Evolutionary conservation across 2,888 invertebrate genomes (phyloP).

Genomic region (Drosophila anceps): DNA sequence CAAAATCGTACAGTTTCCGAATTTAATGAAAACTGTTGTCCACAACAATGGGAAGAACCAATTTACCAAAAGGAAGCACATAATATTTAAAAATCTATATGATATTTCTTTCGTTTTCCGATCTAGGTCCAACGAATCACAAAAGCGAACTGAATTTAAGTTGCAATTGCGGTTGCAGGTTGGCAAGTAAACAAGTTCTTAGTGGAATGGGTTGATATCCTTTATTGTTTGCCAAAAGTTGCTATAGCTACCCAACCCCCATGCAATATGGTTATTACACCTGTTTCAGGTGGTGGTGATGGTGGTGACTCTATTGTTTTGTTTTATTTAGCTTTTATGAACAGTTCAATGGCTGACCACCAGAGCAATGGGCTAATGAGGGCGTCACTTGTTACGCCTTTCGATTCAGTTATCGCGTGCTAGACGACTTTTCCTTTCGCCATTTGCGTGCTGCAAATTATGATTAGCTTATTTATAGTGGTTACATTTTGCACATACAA

Average conservation of each 20-base stretch:
- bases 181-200: constrained; percentile 70
- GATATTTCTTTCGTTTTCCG: constrained; percentile 4
- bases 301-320: not conserved
- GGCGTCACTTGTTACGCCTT: constrained; percentile 68
- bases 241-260: constrained; percentile 81
- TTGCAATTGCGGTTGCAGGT: constrained; percentile 60
- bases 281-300: not conserved
- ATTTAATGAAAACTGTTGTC: constrained; percentile 31
- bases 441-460: constrained; percentile 67
- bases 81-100: constrained; percentile 8
- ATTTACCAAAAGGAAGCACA: constrained; percentile 54
- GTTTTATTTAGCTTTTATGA: constrained; percentile 6
- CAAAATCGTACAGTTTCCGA: constrained; percentile 38
- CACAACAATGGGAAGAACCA: constrained; percentile 53
- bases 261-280: constrained; percentile 57
- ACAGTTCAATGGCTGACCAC: constrained; percentile 32
- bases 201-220: constrained; percentile 31
- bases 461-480: constrained; percentile 62
- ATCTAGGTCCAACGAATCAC: constrained; percentile 42
- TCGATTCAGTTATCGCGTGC: constrained; percentile 39
- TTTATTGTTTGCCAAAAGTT: constrained; percentile 75
- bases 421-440: constrained; percentile 28
- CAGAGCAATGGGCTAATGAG: constrained; percentile 36
- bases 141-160: constrained; percentile 59
- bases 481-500: constrained; percentile 33